Evolutionary conservation across 2,113 vertebrate genomes (phyloP), one percentile per base, ranked within the genome.

Genomic region (Myodes glareolus): DNA sequence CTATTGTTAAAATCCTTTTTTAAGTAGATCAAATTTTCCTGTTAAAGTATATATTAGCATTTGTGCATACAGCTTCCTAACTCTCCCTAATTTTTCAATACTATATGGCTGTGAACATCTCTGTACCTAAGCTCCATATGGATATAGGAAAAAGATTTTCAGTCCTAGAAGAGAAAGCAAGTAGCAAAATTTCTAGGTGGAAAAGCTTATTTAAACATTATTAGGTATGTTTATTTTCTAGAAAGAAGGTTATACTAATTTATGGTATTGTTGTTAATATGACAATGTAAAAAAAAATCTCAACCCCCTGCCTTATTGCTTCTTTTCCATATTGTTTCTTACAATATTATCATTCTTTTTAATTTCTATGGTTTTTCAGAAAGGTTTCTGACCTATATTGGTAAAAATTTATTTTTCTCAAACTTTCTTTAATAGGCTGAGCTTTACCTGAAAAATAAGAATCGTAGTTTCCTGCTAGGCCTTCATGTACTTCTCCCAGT

Each of bases 101-200:
- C 58, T 75, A 58, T n/a, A 52, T 52, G 12, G 11, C 61, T 88
- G 45, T 0, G 0, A 92, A 65, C 29, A 77, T 88, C 45, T 84
- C 93, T 80, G 29, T 80, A 75, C 13, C 3, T 91, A 47, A 36
- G 14, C 9, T 80, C 8, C 65, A 75, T 3, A 23, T 88, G 29
- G 33, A 52, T 63, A 91, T 52, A 88, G 36, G n/a, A 90, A 95
- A 88, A 70, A 81, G 16, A 90, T 78, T 82, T 70, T 87, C 94
- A 61, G n/a, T 65, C 45, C 29, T 78, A 10, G 3, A 52, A 1
- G 50, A 75, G 75, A 78, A 85, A 88, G 50, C 23, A 68, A 55
- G 29, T 42, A 45, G 7, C 4, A 17, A 50, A 78, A 80, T 91
- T 92, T 95, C 45, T 75, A 25, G 27, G 36, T 73, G 7, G 47